A percentile compares a stretch with the other conserved stretches of the same genome.
phyloP scores from a whole-genome alignment of 2,888 invertebrate species.

The Leptarthrus brevirostris region DNA sequence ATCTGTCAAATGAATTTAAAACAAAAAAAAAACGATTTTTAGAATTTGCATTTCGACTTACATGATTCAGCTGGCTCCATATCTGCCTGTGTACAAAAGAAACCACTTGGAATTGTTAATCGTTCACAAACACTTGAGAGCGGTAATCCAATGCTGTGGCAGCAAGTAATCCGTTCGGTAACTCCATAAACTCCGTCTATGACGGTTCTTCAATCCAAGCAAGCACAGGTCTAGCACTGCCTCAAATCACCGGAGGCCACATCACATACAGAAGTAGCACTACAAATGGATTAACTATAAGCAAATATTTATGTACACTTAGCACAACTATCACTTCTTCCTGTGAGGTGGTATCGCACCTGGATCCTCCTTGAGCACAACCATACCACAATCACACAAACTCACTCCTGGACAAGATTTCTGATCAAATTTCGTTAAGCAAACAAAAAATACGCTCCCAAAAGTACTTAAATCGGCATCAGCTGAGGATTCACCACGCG shows the following conservation, averaged over 20 bases:
- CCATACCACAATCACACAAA: conserved; percentile 20
- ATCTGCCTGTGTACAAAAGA: not conserved
- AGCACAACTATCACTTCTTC: conserved; percentile 34
- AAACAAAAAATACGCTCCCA: conserved; percentile 17
- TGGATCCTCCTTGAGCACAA: conserved; percentile 1
- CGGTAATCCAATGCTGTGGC: conserved; percentile 35
- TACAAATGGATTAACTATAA: not conserved
- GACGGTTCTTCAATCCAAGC: conserved; percentile 17
- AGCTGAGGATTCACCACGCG: conserved; percentile 19
- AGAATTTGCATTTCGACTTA: conserved; percentile 4
- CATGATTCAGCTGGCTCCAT: conserved; percentile 32
- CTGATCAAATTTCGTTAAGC: conserved; percentile 7
- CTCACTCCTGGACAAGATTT: conserved; percentile 5
- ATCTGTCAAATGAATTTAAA: not conserved
- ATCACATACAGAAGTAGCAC: conserved; percentile 4
- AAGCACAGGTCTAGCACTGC: conserved; percentile 8
- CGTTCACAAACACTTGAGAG: conserved; percentile 41
- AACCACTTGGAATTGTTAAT: conserved; percentile 41
- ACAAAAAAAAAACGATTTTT: not conserved
- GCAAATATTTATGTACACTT: conserved; percentile 36
- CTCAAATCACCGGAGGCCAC: not conserved
- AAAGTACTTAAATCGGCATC: not conserved
- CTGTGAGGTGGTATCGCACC: conserved; percentile 18
- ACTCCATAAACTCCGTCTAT: conserved; percentile 42
- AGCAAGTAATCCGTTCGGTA: conserved; percentile 36